Conservation (phyloP, 1,140 invertebrate genomes). For the Drosophila rhopaloa region DNA sequence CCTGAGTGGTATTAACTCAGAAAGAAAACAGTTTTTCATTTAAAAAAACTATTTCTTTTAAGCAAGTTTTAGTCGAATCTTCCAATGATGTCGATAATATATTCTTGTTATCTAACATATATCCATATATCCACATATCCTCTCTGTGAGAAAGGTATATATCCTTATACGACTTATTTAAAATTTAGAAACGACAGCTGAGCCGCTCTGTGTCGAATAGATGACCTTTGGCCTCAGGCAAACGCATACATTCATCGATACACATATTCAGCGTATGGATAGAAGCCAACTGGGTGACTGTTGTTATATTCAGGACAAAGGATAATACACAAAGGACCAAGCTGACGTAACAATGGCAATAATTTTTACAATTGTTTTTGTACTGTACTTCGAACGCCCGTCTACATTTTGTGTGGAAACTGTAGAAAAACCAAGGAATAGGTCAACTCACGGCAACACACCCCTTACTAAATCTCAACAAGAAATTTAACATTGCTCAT, state of each 20-base stretch:
- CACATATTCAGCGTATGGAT: slow-evolving; percentile 9
- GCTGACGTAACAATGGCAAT: slow-evolving; percentile 80
- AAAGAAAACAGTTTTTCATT: no score
- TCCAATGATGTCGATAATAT: not conserved
- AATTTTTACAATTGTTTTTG: slow-evolving; percentile 74
- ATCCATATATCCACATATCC: not conserved
- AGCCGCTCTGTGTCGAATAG: slow-evolving; percentile 65
- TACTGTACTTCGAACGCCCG: slow-evolving; percentile 18
- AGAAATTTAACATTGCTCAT: not conserved
- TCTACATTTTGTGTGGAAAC: slow-evolving; percentile 69
- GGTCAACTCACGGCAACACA: slow-evolving; percentile 22
- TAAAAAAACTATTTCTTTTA: not conserved
- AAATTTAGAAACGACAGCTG: slow-evolving; percentile 62
- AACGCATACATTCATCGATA: slow-evolving; percentile 16
- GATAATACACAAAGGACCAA: slow-evolving; percentile 78
- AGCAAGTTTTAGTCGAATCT: not conserved
- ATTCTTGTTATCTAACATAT: not conserved
- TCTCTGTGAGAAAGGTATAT: not conserved
- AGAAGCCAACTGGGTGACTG: slow-evolving; percentile 53
- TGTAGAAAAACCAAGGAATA: slow-evolving; percentile 59
- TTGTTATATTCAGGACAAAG: slow-evolving; percentile 65
- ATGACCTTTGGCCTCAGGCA: slow-evolving; percentile 76
- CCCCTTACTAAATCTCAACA: slow-evolving; percentile 36
- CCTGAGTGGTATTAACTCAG: no score
- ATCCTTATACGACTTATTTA: slow-evolving; percentile 11